Evolutionary conservation across 1,140 invertebrate species (phyloP), one percentile per base, ranked within the genome.

Genomic region (Cyrtorhinus lividipennis): DNA sequence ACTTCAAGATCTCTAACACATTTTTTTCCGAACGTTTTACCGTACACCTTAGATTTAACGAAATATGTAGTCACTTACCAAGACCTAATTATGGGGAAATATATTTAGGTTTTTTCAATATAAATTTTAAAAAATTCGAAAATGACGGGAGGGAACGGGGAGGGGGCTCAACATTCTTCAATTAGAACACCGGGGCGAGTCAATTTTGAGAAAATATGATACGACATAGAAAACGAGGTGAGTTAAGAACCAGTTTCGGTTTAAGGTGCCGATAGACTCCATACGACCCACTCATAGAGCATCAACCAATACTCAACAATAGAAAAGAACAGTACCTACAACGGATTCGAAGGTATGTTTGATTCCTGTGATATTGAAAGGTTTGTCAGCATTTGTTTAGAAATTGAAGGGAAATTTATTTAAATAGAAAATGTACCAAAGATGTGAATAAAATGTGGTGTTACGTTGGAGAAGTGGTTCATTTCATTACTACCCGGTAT

Each of bases 361-460:
- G 48, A 53, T 20, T 53, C 48, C 48, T 53, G 48, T 53, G 48
- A 53, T 53, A 53, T 15, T 22, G 48, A 53, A 53, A 15, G 48
- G 48, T 53, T 53, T 53, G 48, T 53, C 48, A 53, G 48, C 48
- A 53, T 53, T 53, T 38, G 30, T 53, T 53, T 53, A 53, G 20
- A 22, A 10, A 53, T 22, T 53, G 48, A 38, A 20, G 10, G 48
- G 48, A 53, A 53, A 53, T 53, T 53, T 53, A 53, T 53, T 53
- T 53, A 53, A 53, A 22, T 53, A 53, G 48, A 53, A 53, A 53
- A 8, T 53, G 48, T 53, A 53, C 48, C 48, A 53, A 53, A 53
- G 48, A 53, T 53, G 48, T 53, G 48, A 53, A 53, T 53, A 53
- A 53, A 53, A 53, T 53, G 48, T 53, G 48, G 48, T 53, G 48